These are phyloP conservation scores for Laticauda laticaudata DNA, from an alignment of 2,113 vertebrate genomes.

Conservation along the genomic window DNA sequence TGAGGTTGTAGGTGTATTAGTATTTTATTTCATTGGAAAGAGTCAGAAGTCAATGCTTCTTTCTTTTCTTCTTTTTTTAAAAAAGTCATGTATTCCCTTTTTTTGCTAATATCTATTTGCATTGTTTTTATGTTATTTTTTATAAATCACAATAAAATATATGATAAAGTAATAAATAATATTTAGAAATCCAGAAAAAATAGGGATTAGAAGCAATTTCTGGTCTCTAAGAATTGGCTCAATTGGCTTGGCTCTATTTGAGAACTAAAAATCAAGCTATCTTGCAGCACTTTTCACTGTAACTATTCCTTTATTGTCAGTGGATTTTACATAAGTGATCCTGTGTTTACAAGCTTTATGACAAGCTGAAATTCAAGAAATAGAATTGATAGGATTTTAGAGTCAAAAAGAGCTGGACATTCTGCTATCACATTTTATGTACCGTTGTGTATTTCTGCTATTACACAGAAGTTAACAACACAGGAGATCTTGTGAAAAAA, in stretches of 20 bases:
- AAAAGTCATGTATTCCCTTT: no score
- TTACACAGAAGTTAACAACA: neutral
- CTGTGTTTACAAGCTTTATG: neutral
- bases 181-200: neutral
- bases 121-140: no score
- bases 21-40: no score
- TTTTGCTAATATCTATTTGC: no score
- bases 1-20: no score
- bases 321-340: neutral
- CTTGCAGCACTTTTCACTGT: neutral
- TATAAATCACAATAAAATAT: no score
- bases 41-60: no score
- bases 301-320: neutral
- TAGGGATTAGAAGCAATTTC: neutral
- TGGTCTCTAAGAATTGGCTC: neutral
- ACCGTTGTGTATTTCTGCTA: neutral
- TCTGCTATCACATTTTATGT: neutral
- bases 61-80: no score
- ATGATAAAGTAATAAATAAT: neutral
- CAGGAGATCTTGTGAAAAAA: neutral
- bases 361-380: neutral
- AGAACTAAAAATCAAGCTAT: neutral
- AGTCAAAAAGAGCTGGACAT: neutral
- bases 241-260: neutral
- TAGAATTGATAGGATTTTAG: neutral